phyloP scores from a whole-genome alignment of 1,140 invertebrate genomes.

The Antheraea pernyi region DNA sequence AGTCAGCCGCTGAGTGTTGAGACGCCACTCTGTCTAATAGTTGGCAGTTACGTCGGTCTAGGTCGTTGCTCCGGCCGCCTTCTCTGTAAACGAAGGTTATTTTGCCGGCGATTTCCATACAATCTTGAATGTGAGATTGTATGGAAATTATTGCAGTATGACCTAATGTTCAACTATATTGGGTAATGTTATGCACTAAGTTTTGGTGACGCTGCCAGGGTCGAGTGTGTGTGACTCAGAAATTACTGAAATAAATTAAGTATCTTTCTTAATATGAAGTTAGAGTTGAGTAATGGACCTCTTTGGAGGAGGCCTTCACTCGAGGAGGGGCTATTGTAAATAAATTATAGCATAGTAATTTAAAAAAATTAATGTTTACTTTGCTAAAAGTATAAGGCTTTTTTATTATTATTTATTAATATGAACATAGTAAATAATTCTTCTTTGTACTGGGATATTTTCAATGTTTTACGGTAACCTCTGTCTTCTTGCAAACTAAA shows the following conservation, averaged over 20 bases:
- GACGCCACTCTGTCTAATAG: constrained; percentile 23
- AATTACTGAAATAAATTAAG: not conserved
- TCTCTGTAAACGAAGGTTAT: not conserved
- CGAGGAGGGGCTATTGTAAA: too few relatives aligned
- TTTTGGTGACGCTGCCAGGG: not conserved
- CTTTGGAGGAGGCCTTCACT: too few relatives aligned
- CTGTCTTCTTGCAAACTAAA: too few relatives aligned
- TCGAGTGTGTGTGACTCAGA: not conserved
- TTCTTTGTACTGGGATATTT: too few relatives aligned
- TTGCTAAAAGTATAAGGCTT: too few relatives aligned
- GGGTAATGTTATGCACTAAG: not conserved
- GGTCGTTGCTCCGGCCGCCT: constrained; percentile 19
- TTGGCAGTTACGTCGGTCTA: constrained; percentile 18
- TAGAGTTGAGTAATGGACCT: too few relatives aligned
- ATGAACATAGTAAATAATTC: too few relatives aligned
- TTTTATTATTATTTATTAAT: too few relatives aligned
- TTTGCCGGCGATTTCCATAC: not conserved
- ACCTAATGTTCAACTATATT: not conserved
- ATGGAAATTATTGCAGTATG: not conserved
- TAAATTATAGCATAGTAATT: too few relatives aligned
- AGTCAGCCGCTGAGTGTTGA: not conserved
- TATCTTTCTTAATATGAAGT: too few relatives aligned
- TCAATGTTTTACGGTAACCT: too few relatives aligned
- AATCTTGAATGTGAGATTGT: constrained; percentile 3
- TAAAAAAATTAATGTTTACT: too few relatives aligned